These are phyloP conservation scores for Tiliqua scincoides DNA, from an alignment of 2,113 vertebrate genomes.

Conservation along the genomic window DNA sequence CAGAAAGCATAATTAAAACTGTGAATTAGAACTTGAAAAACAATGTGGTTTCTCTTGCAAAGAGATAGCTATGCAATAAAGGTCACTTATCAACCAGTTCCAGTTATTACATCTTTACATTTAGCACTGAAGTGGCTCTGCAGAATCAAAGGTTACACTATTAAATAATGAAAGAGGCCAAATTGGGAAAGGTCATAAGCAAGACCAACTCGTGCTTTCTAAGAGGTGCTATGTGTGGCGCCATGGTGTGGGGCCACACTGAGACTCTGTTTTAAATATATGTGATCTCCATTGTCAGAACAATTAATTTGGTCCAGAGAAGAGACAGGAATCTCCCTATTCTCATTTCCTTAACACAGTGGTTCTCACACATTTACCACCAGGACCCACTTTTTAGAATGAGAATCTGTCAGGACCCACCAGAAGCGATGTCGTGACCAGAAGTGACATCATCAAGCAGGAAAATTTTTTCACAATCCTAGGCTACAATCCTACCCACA, in stretches of 20 bases:
- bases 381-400: too few species aligned
- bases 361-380: too few species aligned
- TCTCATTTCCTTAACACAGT: background rate
- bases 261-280: constrained; percentile 3
- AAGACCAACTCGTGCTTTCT: constrained; percentile 60
- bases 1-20: constrained; percentile 78
- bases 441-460: too few species aligned
- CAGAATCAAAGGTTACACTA: constrained; percentile 79
- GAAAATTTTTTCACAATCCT: too few species aligned
- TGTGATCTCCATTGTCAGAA: constrained; percentile 25
- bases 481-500: too few species aligned
- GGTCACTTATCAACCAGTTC: constrained; percentile 81
- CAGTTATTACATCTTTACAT: constrained; percentile 81
- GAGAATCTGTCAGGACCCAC: too few species aligned
- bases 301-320: constrained; percentile 19
- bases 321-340: background rate
- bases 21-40: constrained; percentile 78
- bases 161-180: constrained; percentile 79
- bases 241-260: background rate
- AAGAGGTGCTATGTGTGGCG: background rate
- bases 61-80: constrained; percentile 73
- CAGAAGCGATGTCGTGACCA: too few species aligned
- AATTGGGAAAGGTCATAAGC: constrained; percentile 80
- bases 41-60: constrained; percentile 64
- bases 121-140: constrained; percentile 74